phyloP scores from a whole-genome alignment of 2,113 vertebrate species.

The Syrrhaptes paradoxus region DNA sequence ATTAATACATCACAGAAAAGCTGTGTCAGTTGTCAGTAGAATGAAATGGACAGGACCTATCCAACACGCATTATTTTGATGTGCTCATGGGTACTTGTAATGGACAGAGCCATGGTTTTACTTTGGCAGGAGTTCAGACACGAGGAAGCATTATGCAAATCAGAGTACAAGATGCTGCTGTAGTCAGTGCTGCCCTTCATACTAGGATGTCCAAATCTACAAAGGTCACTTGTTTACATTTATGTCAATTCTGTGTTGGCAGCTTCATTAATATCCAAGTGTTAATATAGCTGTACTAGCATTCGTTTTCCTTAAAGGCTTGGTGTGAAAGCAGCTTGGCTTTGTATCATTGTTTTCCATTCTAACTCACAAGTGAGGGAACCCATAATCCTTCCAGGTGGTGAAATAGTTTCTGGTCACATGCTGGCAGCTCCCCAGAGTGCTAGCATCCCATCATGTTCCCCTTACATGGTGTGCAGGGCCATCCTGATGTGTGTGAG shows the following conservation, averaged over 20 bases:
- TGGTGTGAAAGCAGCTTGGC: not conserved
- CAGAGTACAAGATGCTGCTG: not conserved
- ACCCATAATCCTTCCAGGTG: not conserved
- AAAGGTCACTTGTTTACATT: not conserved
- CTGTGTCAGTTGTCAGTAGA: not conserved
- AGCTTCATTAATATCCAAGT: not conserved
- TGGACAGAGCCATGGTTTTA: not conserved
- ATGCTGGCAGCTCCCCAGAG: not conserved
- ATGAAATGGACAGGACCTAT: not conserved
- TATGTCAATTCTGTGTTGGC: not conserved
- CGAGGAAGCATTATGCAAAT: not conserved
- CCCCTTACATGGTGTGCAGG: no score
- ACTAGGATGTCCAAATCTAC: not conserved
- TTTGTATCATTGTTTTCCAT: not conserved
- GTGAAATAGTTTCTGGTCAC: not conserved
- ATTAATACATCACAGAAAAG: not conserved
- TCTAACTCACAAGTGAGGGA: not conserved
- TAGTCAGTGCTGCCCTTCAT: not conserved
- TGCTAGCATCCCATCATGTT: rapidly evolving
- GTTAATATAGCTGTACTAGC: not conserved
- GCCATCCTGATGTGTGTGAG: rapidly evolving
- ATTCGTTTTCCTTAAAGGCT: not conserved
- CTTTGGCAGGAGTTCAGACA: not conserved
- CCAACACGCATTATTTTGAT: not conserved
- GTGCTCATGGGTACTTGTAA: not conserved